Base-by-base conservation (phyloP, 2,888 invertebrate species). In the Stegana nigrithorax region DNA sequence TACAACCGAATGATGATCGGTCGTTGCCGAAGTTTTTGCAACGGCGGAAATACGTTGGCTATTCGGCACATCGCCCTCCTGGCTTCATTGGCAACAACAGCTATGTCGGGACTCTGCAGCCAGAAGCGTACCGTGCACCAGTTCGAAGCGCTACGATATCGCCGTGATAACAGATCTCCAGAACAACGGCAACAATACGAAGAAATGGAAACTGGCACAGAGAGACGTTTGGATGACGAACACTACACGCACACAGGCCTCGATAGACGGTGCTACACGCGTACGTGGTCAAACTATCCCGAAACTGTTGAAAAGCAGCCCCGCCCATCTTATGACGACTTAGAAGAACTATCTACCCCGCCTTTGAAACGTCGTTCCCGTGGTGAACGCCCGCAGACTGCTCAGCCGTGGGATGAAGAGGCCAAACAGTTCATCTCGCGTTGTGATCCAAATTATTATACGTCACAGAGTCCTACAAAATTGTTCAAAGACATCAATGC, bases 201-300 rank as follows among this genome's bases (percentile, higher is more conserved):
- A 3, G 2, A 3, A 10, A 14, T 12, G 2, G 14, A 29, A 29
- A 7, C 19, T 10, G 1, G 4, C 3, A 44, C 42, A 10, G 12
- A 23, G 3, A 17, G 53, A 0, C 73, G 74, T 1, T 67, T 80
- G 50, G 84, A 83, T 63, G 67, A 72, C 0, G 59, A 72, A 0
- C 73, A 78, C 44, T 83, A 81, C 14, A 70, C 72, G 17, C 67
- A 63, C 2, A 65, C 64, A 5, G 71, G 68, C 5, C 64, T 79
- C 23, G 29, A 66, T 0, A 66, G 71, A 3, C 74, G 80, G 0
- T 61, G 27, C 2, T 82, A 78, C 59, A 67, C 75, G 45, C 77
- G 78, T 44, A 84, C 83, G 0, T 83, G 83, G 84, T 36, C 64
- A 0, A 63, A 73, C 21, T 83, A 80, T 14, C 77, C 81, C 1